Conservation (phyloP, 2,113 vertebrate species). For the Phaethon lepturus region DNA sequence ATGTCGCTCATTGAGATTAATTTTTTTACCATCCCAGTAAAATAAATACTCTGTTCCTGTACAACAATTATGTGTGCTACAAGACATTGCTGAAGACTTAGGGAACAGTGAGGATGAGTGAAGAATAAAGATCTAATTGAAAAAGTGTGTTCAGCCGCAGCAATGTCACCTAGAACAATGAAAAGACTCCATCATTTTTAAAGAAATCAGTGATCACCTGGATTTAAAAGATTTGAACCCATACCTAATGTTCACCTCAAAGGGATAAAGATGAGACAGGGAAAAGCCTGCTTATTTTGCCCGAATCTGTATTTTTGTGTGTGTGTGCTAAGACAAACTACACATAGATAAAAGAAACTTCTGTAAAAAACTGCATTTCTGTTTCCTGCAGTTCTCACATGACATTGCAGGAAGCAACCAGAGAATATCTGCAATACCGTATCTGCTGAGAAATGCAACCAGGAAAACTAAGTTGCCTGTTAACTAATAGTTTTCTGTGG, state of each 20-base stretch:
- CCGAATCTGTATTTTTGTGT: background rate
- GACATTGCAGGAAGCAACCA: background rate
- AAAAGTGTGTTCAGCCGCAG: background rate
- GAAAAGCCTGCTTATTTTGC: background rate
- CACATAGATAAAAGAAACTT: background rate
- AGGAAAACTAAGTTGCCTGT: background rate
- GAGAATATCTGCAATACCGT: background rate
- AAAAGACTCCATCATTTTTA: background rate
- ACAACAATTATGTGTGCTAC: background rate
- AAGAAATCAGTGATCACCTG: background rate
- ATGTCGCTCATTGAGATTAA: background rate
- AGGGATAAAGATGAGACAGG: background rate
- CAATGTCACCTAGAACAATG: background rate
- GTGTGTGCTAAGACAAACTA: background rate
- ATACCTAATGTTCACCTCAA: background rate
- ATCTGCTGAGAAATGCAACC: background rate
- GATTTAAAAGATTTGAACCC: background rate
- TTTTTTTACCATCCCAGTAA: background rate
- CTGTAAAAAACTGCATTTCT: background rate
- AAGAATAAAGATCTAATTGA: background rate
- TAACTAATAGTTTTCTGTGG: background rate
- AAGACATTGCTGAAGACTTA: background rate
- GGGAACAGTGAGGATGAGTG: background rate
- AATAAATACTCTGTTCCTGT: background rate
- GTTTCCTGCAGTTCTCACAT: background rate